phyloP scores from a whole-genome alignment of 2,113 vertebrate species.

The Gallinago jamesoni region DNA sequence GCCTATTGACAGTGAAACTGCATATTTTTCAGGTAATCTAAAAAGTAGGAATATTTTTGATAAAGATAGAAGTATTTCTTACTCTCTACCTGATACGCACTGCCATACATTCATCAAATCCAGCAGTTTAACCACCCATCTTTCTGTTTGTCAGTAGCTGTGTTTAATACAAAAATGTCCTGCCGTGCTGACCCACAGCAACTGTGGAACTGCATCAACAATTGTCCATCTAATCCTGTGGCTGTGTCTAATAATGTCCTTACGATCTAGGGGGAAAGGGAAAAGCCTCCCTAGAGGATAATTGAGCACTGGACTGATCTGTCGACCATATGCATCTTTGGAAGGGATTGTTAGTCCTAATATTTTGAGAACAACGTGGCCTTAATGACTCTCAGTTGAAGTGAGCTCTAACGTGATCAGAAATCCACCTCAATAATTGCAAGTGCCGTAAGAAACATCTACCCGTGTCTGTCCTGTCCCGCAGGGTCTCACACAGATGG shows the following conservation, averaged over 20 bases:
- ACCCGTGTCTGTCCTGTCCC: neutral
- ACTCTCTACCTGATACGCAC: neutral
- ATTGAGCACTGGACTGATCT: neutral
- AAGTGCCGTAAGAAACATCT: neutral
- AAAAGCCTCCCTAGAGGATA: neutral
- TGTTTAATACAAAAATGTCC: neutral
- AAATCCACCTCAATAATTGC: neutral
- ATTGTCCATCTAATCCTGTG: neutral
- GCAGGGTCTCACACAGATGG: neutral
- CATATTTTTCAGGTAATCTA: neutral
- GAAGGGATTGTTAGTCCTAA: neutral
- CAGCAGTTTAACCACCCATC: neutral
- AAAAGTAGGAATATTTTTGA: neutral
- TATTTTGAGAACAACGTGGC: neutral
- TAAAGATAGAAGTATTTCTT: neutral
- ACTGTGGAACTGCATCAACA: neutral
- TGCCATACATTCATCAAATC: neutral
- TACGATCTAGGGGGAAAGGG: neutral
- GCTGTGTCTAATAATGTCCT: neutral
- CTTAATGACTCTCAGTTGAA: neutral
- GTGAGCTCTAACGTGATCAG: neutral
- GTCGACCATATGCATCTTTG: neutral
- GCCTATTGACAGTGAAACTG: neutral
- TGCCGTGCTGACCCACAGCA: neutral
- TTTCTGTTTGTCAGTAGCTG: neutral